phyloP scores from a whole-genome alignment of 1,140 invertebrate species.

The Conus ventricosus region DNA sequence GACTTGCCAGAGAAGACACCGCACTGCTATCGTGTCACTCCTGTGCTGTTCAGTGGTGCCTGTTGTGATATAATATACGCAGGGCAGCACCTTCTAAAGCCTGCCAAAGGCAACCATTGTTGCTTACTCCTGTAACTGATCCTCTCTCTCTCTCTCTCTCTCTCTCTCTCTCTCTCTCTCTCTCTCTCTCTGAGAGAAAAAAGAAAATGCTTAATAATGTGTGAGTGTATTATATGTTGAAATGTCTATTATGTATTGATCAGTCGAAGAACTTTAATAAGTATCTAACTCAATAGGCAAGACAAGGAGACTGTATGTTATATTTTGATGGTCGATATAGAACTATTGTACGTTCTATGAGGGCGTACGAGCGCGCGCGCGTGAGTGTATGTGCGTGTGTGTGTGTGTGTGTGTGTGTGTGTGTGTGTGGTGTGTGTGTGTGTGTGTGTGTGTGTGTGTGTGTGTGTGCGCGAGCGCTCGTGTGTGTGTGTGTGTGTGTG shows the following conservation, averaged over 20 bases:
- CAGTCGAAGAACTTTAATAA: too few relatives aligned
- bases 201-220: background rate
- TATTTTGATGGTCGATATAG: background rate
- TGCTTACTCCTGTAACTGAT: background rate
- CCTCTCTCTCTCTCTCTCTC: background rate
- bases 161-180: too few relatives aligned
- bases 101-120: background rate
- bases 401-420: background rate
- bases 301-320: too few relatives aligned
- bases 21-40: too few relatives aligned
- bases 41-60: too few relatives aligned
- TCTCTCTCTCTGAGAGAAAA: background rate
- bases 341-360: background rate
- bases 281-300: too few relatives aligned
- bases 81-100: too few relatives aligned
- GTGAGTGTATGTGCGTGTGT: background rate
- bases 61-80: too few relatives aligned
- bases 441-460: background rate
- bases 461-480: too few relatives aligned
- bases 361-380: background rate
- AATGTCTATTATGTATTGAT: too few relatives aligned
- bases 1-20: too few relatives aligned
- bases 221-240: background rate
- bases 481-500: background rate
- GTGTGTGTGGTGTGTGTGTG: constrained; percentile 16